Percentiles rank a stretch among this genome's conserved stretches.
Evolutionary conservation across 1,140 invertebrate species (phyloP).

Genomic region (Probaryconus sp.): DNA sequence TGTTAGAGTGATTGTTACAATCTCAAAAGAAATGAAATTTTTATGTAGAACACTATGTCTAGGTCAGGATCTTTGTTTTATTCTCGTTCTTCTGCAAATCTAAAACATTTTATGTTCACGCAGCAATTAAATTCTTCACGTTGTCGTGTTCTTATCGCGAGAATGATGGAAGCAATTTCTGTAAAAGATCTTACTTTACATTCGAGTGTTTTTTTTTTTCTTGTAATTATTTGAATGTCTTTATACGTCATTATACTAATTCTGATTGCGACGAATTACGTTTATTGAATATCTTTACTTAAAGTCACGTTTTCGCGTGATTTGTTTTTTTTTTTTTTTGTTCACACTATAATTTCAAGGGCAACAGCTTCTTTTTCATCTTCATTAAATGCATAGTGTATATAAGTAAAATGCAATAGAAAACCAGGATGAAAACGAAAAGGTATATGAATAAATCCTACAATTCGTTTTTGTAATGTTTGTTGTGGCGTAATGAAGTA

Average conservation of each 20-base stretch:
- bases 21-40: too few species aligned
- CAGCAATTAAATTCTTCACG: too few species aligned
- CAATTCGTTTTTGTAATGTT: constrained; percentile 21
- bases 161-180: too few species aligned
- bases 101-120: too few species aligned
- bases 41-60: too few species aligned
- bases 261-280: too few species aligned
- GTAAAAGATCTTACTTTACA: too few species aligned
- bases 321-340: constrained; percentile 19
- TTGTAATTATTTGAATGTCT: not conserved
- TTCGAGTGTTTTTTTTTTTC: too few species aligned
- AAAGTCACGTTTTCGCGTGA: constrained; percentile 9
- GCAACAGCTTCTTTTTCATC: constrained; percentile 26
- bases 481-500: constrained; percentile 14
- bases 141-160: too few species aligned
- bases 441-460: constrained; percentile 4
- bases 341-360: constrained; percentile 19
- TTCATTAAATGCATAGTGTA: constrained; percentile 8
- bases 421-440: not conserved
- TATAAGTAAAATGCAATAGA: constrained; percentile 4
- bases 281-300: constrained; percentile 24
- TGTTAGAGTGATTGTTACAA: too few species aligned
- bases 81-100: too few species aligned
- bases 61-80: too few species aligned
- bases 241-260: not conserved